phyloP scores from a whole-genome alignment of 1,140 invertebrate genomes.

The Brachionus calyciflorus region DNA sequence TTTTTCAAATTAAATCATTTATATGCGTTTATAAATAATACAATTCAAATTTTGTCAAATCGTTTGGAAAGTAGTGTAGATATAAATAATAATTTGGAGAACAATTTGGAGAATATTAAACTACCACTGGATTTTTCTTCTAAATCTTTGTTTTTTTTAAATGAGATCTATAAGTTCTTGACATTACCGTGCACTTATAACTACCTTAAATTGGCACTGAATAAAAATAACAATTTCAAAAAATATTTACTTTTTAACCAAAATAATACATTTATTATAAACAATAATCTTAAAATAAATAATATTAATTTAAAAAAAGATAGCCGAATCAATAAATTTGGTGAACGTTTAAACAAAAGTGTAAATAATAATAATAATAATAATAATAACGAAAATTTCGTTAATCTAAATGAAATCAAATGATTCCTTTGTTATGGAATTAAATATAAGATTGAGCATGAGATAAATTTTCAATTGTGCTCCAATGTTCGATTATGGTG shows the following conservation, averaged over 20 bases:
- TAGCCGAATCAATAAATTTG: neutral
- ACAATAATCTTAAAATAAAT: too few relatives aligned
- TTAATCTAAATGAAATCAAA: too few relatives aligned
- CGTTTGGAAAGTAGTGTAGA: neutral
- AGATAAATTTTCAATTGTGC: too few relatives aligned
- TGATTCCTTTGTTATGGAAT: too few relatives aligned
- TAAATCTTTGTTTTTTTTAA: constrained; percentile 9
- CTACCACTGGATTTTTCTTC: neutral
- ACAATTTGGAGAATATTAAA: too few relatives aligned
- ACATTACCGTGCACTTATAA: neutral
- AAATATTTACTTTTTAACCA: constrained; percentile 17
- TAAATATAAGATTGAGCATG: too few relatives aligned
- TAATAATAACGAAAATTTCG: neutral
- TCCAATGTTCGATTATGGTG: too few relatives aligned
- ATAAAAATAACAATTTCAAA: constrained; percentile 5
- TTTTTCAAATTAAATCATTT: constrained; percentile 40
- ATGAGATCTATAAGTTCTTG: neutral
- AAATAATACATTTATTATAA: neutral
- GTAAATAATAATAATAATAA: neutral
- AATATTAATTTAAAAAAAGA: constrained; percentile 9
- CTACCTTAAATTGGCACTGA: neutral
- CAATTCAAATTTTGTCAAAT: neutral
- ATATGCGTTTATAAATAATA: neutral
- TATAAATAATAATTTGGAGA: neutral
- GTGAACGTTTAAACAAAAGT: neutral